Conservation (phyloP, 2,113 vertebrate genomes). For the Scortum barcoo region DNA sequence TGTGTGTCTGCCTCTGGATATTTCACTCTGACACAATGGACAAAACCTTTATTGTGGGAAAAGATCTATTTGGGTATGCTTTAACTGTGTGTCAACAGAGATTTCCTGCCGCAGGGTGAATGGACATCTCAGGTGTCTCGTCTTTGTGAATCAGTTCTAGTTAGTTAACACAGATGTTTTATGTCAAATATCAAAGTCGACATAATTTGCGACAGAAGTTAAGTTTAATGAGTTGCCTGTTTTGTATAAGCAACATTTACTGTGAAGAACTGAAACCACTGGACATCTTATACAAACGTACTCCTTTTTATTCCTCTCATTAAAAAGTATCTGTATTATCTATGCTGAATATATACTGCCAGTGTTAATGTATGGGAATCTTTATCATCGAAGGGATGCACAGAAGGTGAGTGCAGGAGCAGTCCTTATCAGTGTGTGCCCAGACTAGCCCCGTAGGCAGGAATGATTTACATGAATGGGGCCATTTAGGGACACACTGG, state of each 20-base stretch:
- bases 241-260: background rate
- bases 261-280: conserved; percentile 4
- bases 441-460: conserved; percentile 75
- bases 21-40: conserved; percentile 30
- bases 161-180: conserved; percentile 43
- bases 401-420: conserved; percentile 56
- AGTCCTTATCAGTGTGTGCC: conserved; percentile 75
- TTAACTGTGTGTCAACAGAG: conserved; percentile 63
- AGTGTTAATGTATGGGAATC: conserved; percentile 41
- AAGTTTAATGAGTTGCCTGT: conserved; percentile 1
- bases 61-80: conserved; percentile 31
- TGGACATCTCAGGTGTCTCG: conserved; percentile 24
- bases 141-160: conserved; percentile 55
- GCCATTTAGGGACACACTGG: conserved; percentile 76
- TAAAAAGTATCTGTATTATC: conserved; percentile 5
- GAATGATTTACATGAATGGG: conserved; percentile 76
- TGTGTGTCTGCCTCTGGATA: background rate
- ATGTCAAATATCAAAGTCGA: conserved; percentile 14
- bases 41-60: conserved; percentile 50
- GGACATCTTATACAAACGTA: conserved; percentile 19
- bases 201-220: background rate
- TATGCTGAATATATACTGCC: background rate
- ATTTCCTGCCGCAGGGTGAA: conserved; percentile 48
- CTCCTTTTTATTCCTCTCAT: background rate
- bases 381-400: conserved; percentile 43